Evolutionary conservation across 2,888 invertebrate genomes (phyloP), one percentile per base, ranked within the genome.

Genomic region (Mythimna pallens): DNA sequence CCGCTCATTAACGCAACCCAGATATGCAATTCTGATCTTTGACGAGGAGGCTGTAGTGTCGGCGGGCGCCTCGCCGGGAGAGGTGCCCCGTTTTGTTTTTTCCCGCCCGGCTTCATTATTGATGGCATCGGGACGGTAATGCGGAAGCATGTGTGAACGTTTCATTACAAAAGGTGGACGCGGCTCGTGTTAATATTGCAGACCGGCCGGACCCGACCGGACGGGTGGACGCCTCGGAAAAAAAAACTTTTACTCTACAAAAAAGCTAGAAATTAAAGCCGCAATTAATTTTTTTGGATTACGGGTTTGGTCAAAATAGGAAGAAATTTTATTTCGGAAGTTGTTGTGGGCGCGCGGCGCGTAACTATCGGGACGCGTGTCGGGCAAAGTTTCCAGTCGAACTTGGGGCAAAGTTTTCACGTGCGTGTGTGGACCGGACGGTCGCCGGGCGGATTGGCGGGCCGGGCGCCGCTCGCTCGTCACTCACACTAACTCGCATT

Each of bases 1-100:
- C 94, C 96, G 93, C 97, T 97, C 97, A 97, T 97, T 97, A 97
- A 96, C 97, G 96, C 97, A 96, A 95, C 96, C 97, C 96, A 97
- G 97, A 97, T 97, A 97, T 97, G 97, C 97, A 97, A 97, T 97
- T 97, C 97, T 97, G 96, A 97, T 97, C 97, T 97, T 97, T 97
- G 96, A 96, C 96, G 96, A 96, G 95, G 95, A 96, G 96, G 95
- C 95, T 95, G 96, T 96, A 96, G 96, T 96, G 96, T 94, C 94
- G 95, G 95, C 95, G 96, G 95, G 94, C 94, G 93, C 94, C 94
- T 94, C 94, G 94, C 89, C 95, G 94, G 94, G 95, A 93, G 95
- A 95, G 95, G 95, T 95, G 94, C 90, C 94, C 94, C 94, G 94
- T 94, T 95, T 95, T 96, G 95, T 95, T 96, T 96, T 95, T 96